Evolutionary conservation across 1,140 invertebrate genomes (phyloP), one percentile per base, ranked within the genome.

Genomic region (Cotesia glomerata): DNA sequence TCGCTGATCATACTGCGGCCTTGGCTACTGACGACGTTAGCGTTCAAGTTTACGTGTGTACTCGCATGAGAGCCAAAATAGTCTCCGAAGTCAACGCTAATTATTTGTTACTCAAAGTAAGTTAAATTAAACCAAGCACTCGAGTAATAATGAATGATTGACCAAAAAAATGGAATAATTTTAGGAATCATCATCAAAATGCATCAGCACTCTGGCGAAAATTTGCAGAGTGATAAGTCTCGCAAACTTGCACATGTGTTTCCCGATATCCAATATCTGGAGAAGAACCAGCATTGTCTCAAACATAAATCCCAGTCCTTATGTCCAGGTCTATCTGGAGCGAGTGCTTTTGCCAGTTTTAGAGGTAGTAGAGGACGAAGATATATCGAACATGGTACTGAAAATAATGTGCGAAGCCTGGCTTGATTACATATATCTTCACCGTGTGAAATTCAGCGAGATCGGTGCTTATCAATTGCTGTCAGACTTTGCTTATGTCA

Each of bases 381-480:
- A 90, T 14, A 92, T 93, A 7, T 89, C 92, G 1, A 93, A 93
- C 77, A 92, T 94, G 88, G 90, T 94, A 39, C 82, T 95, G 2
- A 90, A 91, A 80, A 91, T 95, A 49, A 92, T 95, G 86, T 94
- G 94, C 79, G 94, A 95, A 81, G 92, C 93, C 0, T 95, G 93
- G 93, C 84, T 95, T 36, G 92, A 95, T 82, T 93, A 94, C 70
- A 95, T 95, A 71, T 95, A 93, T 80, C 88, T 91, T 39, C 91
- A 93, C 74, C 91, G 91, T 82, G 92, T 95, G 51, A 94, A 93
- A 84, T 95, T 95, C 79, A 92, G 91, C 74, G 90, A 92, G 80
- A 89, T 90, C 75, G 91, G 91, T 0, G 91, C 91, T 7, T 76
- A 91, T 36, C 93, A 94, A 76, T 82, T 94, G 16, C 82, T 94